Percentiles rank a stretch among this genome's conserved stretches.
Evolutionary conservation across 1,140 invertebrate genomes (phyloP).

Genomic region (Drosophila lacertosa): DNA sequence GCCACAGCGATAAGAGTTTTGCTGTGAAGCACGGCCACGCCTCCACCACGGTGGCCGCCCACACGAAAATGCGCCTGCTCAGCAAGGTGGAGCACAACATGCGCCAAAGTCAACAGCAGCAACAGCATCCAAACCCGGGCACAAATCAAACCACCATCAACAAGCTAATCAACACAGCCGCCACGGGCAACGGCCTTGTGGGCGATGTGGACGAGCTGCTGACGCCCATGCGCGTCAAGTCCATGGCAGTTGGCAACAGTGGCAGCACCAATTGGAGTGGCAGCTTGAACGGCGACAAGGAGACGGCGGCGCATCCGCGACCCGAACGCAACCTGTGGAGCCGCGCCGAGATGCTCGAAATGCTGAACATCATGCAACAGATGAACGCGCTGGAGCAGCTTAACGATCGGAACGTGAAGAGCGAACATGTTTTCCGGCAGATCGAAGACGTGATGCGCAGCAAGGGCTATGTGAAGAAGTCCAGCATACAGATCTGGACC

Average conservation of each 20-base stretch:
- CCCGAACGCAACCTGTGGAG: conserved; percentile 81
- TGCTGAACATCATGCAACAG: conserved; percentile 74
- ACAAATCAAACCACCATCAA: conserved; percentile 62
- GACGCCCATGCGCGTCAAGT: conserved; percentile 61
- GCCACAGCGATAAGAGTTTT: conserved; percentile 38
- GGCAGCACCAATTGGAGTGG: conserved; percentile 7
- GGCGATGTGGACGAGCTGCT: conserved; percentile 74
- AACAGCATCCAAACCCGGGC: conserved; percentile 30
- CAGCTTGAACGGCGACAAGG: conserved; percentile 9
- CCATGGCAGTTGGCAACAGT: background rate
- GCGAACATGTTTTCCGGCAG: conserved; percentile 70
- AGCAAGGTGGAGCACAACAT: conserved; percentile 74
- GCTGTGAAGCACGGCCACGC: conserved; percentile 14
- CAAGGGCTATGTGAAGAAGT: conserved; percentile 75
- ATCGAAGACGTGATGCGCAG: conserved; percentile 72
- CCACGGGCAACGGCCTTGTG: conserved; percentile 65
- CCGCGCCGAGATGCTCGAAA: conserved; percentile 74
- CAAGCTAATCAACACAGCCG: conserved; percentile 65
- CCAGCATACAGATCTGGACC: conserved; percentile 79
- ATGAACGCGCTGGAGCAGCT: conserved; percentile 71
- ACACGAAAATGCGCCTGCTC: conserved; percentile 70
- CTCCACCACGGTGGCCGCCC: conserved; percentile 65
- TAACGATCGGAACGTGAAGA: conserved; percentile 74
- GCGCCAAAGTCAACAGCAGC: conserved; percentile 53
- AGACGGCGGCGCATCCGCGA: conserved; percentile 23